These are phyloP conservation scores for Harpalus rufipes DNA, from an alignment of 2,888 invertebrate genomes.

Conservation along the genomic window DNA sequence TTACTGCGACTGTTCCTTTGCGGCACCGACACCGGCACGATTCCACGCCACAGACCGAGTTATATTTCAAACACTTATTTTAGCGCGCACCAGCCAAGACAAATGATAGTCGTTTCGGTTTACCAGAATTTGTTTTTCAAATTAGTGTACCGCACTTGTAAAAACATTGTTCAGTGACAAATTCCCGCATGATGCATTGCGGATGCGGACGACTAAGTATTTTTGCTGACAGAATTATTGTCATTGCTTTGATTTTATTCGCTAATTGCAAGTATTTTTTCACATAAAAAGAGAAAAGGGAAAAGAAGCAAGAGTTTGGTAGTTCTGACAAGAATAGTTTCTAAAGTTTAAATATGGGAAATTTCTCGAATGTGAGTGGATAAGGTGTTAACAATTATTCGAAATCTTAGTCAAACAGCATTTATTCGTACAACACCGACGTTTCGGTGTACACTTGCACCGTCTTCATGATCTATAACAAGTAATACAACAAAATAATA, in stretches of 20 bases:
- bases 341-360: no score
- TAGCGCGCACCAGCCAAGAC: slow-evolving; percentile 49
- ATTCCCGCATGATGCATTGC: slow-evolving; percentile 41
- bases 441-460: no score
- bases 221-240: neutral
- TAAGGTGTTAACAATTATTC: no score
- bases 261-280: neutral
- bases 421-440: no score
- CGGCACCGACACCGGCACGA: slow-evolving; percentile 13
- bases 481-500: no score
- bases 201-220: neutral
- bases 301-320: no score
- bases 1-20: slow-evolving; percentile 61
- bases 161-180: slow-evolving; percentile 64
- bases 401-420: no score
- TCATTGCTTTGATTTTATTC: neutral
- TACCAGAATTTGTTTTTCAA: slow-evolving; percentile 63
- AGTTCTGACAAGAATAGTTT: no score
- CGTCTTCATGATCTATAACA: no score
- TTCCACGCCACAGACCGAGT: slow-evolving; percentile 42
- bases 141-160: slow-evolving; percentile 62
- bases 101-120: slow-evolving; percentile 60
- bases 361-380: no score
- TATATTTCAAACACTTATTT: slow-evolving; percentile 66
- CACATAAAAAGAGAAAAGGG: neutral